Conservation (phyloP, 2,888 invertebrate species). For the Archips crataeganus region DNA sequence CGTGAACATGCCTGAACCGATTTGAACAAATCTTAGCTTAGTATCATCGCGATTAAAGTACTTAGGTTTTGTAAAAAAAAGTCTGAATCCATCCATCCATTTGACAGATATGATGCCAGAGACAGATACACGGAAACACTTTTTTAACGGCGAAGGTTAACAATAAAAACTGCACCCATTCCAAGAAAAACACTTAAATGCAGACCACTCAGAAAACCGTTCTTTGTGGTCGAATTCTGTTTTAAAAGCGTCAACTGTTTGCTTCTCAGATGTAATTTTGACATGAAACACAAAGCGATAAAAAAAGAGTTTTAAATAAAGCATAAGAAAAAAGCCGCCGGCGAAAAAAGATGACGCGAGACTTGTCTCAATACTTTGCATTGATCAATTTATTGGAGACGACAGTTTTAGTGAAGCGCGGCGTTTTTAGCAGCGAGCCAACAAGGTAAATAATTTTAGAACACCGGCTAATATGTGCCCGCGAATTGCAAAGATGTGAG, state of each 20-base stretch:
- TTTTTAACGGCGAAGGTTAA: too few species aligned
- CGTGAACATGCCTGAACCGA: too few species aligned
- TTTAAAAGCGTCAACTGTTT: background rate
- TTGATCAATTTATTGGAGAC: constrained; percentile 66
- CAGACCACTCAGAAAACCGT: background rate
- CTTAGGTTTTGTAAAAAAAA: too few species aligned
- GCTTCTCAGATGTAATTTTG: background rate
- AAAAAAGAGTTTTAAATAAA: constrained; percentile 17
- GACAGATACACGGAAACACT: too few species aligned
- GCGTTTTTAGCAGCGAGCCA: constrained; percentile 60
- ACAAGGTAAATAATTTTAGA: constrained; percentile 66
- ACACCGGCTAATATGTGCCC: constrained; percentile 54
- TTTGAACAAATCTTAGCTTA: too few species aligned
- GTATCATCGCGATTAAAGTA: too few species aligned
- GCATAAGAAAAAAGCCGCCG: background rate
- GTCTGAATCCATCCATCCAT: too few species aligned
- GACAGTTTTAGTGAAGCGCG: constrained; percentile 69
- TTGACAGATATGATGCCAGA: too few species aligned
- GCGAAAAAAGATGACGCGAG: constrained; percentile 8
- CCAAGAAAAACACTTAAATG: background rate
- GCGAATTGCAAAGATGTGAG: constrained; percentile 53
- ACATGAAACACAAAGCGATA: constrained; percentile 1
- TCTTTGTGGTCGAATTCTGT: background rate
- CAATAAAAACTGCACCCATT: too few species aligned
- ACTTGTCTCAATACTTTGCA: constrained; percentile 57